Conservation (phyloP, 2,113 vertebrate species). For the Sylvilagus bachmani region DNA sequence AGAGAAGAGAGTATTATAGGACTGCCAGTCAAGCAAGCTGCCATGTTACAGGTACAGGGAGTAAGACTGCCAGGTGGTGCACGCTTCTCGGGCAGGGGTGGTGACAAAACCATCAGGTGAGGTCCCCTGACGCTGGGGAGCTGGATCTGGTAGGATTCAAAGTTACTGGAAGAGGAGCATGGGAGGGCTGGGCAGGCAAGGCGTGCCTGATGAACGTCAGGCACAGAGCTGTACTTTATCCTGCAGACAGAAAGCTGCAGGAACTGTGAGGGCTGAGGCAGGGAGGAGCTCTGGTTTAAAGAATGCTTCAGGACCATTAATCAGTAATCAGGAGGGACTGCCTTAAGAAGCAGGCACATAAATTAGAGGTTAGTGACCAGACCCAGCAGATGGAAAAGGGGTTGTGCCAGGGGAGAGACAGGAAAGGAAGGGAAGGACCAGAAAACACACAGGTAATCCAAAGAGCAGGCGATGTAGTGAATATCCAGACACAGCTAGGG, state of each 20-base stretch:
- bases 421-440: background rate
- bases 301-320: background rate
- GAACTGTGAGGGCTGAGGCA: background rate
- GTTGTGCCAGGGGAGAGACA: background rate
- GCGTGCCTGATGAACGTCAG: background rate
- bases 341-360: background rate
- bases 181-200: background rate
- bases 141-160: background rate
- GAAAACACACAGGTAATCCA: background rate
- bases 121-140: background rate
- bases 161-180: background rate
- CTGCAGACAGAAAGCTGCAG: background rate
- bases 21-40: background rate
- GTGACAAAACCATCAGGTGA: background rate
- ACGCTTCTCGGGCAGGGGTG: background rate
- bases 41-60: background rate
- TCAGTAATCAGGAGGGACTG: background rate
- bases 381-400: background rate
- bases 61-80: rapidly evolving
- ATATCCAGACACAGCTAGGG: background rate
- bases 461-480: background rate
- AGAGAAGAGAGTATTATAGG: background rate
- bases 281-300: background rate
- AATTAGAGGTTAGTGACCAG: constrained; percentile 1
- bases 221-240: constrained; percentile 56